Percentiles rank a stretch among this genome's conserved stretches.
Evolutionary conservation across 1,140 invertebrate genomes (phyloP).

Genomic region (Macrobrachium nipponense): DNA sequence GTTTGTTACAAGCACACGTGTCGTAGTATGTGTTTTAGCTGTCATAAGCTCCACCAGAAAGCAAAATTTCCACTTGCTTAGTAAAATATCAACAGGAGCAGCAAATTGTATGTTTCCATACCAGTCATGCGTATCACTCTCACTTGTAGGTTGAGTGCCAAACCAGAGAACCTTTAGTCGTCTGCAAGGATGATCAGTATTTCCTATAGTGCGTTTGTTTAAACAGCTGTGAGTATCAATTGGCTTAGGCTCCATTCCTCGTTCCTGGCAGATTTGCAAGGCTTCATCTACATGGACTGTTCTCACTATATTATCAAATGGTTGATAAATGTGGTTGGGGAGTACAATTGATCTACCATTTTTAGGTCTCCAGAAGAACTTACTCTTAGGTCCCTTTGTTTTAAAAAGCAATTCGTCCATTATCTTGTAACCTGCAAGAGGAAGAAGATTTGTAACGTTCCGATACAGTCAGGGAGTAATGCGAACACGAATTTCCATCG

Average conservation of each 20-base stretch:
- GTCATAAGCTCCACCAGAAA: constrained; percentile 46
- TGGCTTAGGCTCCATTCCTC: constrained; percentile 6
- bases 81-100: not conserved
- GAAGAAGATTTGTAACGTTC: too few species aligned
- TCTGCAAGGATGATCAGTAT: not conserved
- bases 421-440: too few species aligned
- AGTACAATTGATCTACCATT: constrained; percentile 1
- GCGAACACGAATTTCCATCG: too few species aligned
- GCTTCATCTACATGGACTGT: constrained; percentile 45
- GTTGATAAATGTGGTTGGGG: not conserved
- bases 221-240: not conserved
- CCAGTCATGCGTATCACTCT: constrained; percentile 37
- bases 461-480: too few species aligned
- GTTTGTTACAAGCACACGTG: constrained; percentile 38
- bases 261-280: constrained; percentile 8
- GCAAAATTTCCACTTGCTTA: constrained; percentile 22
- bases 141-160: not conserved
- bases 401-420: too few species aligned
- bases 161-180: constrained; percentile 34
- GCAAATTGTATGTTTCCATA: constrained; percentile 42
- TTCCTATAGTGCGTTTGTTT: not conserved
- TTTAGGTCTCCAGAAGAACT: constrained; percentile 29
- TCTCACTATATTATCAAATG: constrained; percentile 16
- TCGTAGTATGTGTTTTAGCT: constrained; percentile 32
- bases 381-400: not conserved